Percentiles rank a stretch among this genome's conserved stretches.
These are phyloP conservation scores for Cyphomyrus discorhynchus DNA, from an alignment of 2,113 vertebrate species.

Conservation along the genomic window DNA sequence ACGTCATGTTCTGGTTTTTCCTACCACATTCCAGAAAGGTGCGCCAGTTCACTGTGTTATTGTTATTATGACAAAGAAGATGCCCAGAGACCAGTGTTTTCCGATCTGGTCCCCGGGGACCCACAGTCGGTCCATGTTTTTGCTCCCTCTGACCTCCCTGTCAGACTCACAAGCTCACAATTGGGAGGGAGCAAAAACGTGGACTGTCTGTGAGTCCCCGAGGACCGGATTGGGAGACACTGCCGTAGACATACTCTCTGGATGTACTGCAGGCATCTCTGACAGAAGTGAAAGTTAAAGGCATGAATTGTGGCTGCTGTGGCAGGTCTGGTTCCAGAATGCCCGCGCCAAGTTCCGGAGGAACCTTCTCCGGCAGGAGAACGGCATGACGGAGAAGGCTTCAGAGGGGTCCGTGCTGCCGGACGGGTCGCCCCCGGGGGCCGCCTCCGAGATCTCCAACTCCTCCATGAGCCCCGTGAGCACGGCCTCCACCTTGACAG, in stretches of 20 bases:
- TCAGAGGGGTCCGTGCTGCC: conserved; percentile 79
- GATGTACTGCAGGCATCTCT: neutral
- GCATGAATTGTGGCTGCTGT: neutral
- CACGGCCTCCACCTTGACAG: conserved; percentile 92
- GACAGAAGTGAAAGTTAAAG: neutral
- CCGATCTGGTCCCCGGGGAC: neutral
- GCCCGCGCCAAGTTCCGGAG: conserved; percentile 95
- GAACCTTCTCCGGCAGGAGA: conserved; percentile 95
- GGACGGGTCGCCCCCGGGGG: conserved; percentile 86
- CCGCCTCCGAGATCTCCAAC: conserved; percentile 92
- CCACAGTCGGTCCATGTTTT: neutral
- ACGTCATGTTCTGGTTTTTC: neutral
- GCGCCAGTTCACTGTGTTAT: neutral
- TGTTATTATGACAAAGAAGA: neutral
- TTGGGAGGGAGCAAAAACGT: neutral
- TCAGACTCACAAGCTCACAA: neutral
- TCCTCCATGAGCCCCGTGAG: conserved; percentile 92
- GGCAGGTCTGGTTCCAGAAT: conserved; percentile 97
- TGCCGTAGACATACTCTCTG: neutral
- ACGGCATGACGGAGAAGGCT: conserved; percentile 84
- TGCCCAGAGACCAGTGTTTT: neutral
- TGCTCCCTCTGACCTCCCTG: neutral
- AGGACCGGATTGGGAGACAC: neutral
- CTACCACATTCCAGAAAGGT: neutral
- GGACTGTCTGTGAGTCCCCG: neutral